These are phyloP conservation scores for Drosophila bipectinata DNA, from an alignment of 1,140 invertebrate species.

Conservation along the genomic window DNA sequence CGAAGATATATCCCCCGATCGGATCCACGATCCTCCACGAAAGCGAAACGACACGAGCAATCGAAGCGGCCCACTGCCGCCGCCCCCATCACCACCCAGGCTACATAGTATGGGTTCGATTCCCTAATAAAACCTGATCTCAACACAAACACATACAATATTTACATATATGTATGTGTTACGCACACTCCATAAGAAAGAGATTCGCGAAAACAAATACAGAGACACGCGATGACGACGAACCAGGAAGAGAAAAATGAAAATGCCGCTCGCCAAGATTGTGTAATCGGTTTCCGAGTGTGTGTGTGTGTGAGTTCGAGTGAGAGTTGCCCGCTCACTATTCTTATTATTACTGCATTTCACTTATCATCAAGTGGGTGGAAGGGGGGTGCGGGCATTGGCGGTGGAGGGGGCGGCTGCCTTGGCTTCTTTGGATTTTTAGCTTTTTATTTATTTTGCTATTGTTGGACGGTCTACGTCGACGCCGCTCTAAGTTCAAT, in stretches of 20 bases:
- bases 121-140: conserved; percentile 81
- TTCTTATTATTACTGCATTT: conserved; percentile 66
- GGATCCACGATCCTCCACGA: conserved; percentile 63
- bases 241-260: conserved; percentile 82
- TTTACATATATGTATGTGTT: conserved; percentile 24
- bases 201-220: conserved; percentile 26
- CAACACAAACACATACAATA: conserved; percentile 17
- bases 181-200: conserved; percentile 15
- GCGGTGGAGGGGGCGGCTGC: conserved; percentile 14
- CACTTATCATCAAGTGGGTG: conserved; percentile 65
- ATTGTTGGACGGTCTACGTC: conserved; percentile 36
- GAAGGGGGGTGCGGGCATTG: neutral
- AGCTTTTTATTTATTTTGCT: conserved; percentile 66
- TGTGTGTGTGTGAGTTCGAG: conserved; percentile 45
- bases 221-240: conserved; percentile 61
- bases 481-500: conserved; percentile 71
- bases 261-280: conserved; percentile 77
- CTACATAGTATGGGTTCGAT: conserved; percentile 61
- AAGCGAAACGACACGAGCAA: conserved; percentile 59
- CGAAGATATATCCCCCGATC: conserved; percentile 50
- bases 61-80: conserved; percentile 29
- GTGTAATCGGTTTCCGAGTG: conserved; percentile 70
- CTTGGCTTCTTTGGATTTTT: conserved; percentile 44
- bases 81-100: conserved; percentile 41
- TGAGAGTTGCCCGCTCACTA: conserved; percentile 66